phyloP scores from a whole-genome alignment of 2,888 invertebrate species.

The Neuroscelio doddi region DNA sequence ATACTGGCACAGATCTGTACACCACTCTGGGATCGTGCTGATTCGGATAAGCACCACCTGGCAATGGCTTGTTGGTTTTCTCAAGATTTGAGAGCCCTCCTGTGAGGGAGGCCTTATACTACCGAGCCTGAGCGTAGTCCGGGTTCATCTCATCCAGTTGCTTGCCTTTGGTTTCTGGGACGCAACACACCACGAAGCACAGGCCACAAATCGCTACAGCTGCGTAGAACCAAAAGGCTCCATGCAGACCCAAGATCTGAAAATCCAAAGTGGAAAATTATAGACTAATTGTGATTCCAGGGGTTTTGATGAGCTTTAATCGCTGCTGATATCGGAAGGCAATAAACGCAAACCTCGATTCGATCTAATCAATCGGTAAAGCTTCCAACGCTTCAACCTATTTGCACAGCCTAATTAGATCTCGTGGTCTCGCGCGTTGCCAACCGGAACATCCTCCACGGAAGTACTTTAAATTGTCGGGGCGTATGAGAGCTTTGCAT shows the following conservation, averaged over 20 bases:
- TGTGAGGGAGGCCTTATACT: conserved; percentile 71
- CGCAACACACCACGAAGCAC: conserved; percentile 88
- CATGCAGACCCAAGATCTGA: conserved; percentile 82
- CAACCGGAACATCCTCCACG: conserved; percentile 7
- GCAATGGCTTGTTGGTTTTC: conserved; percentile 65
- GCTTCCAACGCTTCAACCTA: conserved; percentile 31
- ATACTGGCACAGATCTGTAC: conserved; percentile 45
- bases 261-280: not conserved
- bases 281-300: no score
- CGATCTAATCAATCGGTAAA: conserved; percentile 32
- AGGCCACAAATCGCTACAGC: conserved; percentile 86
- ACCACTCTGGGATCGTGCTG: conserved; percentile 62
- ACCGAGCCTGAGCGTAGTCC: conserved; percentile 75
- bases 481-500: not conserved
- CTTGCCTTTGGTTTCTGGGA: conserved; percentile 93
- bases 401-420: conserved; percentile 36
- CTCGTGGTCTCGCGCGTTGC: conserved; percentile 32
- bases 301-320: no score
- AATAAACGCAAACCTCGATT: conserved; percentile 18
- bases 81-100: conserved; percentile 68
- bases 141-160: conserved; percentile 92
- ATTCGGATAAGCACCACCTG: conserved; percentile 63
- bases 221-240: conserved; percentile 92
- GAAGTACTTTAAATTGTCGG: conserved; percentile 18
- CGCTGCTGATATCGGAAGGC: not conserved